phyloP scores from a whole-genome alignment of 2,888 invertebrate genomes.

The Sisyra terminalis region DNA sequence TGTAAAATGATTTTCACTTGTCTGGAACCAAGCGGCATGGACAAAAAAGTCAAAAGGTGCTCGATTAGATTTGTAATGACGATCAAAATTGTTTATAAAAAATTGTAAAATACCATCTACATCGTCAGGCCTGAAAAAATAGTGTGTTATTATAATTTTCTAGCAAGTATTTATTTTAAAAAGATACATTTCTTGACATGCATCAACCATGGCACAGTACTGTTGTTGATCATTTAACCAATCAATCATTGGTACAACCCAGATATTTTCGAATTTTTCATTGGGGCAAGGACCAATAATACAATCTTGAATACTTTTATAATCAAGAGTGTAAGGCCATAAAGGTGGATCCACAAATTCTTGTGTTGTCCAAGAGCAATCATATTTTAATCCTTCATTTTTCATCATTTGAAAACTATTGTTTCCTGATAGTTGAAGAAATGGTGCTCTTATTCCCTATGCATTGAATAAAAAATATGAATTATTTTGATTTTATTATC shows the following conservation, averaged over 20 bases:
- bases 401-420: constrained; percentile 30
- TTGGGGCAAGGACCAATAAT: constrained; percentile 34
- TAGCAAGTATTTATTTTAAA: not conserved
- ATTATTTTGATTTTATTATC: too few species aligned
- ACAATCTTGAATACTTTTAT: constrained; percentile 32
- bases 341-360: constrained; percentile 27
- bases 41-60: constrained; percentile 52
- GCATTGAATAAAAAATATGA: too few species aligned
- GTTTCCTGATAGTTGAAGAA: constrained; percentile 36
- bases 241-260: constrained; percentile 43
- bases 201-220: constrained; percentile 38
- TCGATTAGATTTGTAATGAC: constrained; percentile 42
- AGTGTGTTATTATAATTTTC: not conserved
- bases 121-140: constrained; percentile 22
- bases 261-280: constrained; percentile 30
- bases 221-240: constrained; percentile 28
- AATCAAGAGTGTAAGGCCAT: constrained; percentile 49
- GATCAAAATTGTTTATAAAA: constrained; percentile 42
- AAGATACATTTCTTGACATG: constrained; percentile 29
- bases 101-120: constrained; percentile 34
- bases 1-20: constrained; percentile 26
- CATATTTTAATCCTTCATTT: constrained; percentile 32
- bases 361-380: constrained; percentile 39
- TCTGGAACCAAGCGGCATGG: constrained; percentile 44
- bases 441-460: constrained; percentile 37